phyloP scores from a whole-genome alignment of 2,113 vertebrate genomes.

The Sinosuthora webbiana region DNA sequence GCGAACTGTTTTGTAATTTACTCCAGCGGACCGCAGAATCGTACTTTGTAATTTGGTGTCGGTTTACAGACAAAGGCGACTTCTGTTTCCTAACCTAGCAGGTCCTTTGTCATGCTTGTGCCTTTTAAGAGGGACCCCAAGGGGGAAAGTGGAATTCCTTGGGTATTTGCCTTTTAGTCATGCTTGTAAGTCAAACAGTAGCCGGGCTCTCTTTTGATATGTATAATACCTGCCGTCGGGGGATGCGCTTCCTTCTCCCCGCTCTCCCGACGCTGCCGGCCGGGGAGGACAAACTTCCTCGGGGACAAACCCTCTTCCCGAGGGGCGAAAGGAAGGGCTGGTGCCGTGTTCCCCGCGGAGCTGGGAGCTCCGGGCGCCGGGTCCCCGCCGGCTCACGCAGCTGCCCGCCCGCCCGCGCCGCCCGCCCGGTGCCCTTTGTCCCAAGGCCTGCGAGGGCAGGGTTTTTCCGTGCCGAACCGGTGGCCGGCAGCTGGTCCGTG shows the following conservation, averaged over 20 bases:
- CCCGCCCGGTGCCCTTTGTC: background rate
- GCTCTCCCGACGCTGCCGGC: background rate
- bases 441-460: background rate
- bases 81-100: constrained; percentile 61
- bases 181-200: constrained; percentile 43
- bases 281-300: background rate
- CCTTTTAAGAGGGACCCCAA: constrained; percentile 52
- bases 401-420: background rate
- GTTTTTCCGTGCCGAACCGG: background rate
- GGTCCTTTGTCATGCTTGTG: constrained; percentile 39
- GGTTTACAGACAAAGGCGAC: constrained; percentile 63
- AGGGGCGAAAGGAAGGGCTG: no score
- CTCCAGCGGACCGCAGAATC: constrained; percentile 33
- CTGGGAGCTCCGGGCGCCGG: no score
- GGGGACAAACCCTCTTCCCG: background rate
- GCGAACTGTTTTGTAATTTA: constrained; percentile 57
- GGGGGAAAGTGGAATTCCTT: constrained; percentile 45
- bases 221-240: constrained; percentile 27
- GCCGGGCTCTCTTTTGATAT: background rate
- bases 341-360: background rate
- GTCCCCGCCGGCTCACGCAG: no score
- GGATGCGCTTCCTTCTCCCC: background rate
- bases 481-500: background rate
- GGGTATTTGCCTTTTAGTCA: constrained; percentile 56
- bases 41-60: constrained; percentile 70